Evolutionary conservation across 2,797 vertebrate species (phyloP), one percentile per base, ranked within the genome.

Genomic region (Hippoglossus hippoglossus): DNA sequence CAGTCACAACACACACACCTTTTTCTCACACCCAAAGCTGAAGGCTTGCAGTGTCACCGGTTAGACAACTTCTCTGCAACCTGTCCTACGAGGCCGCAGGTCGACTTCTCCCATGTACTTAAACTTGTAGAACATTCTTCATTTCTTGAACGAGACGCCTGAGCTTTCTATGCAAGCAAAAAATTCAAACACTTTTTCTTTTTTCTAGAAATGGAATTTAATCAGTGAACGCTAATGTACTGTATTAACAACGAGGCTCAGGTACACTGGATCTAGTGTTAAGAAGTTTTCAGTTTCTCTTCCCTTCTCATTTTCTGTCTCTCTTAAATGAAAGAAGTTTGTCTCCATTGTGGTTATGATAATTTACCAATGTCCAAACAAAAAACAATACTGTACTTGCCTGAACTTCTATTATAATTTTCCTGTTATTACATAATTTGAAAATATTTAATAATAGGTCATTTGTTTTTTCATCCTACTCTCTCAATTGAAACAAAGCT

Each of bases 11-110:
- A 71, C 73, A 46, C 44, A 84, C 72, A 79, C 65, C 72, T 84
- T 69, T 41, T 82, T 89, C 83, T 88, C 92, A 91, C 91, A 92
- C 92, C 83, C 79, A 82, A 46, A 69, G 63, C 73, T 75, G 55
- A 55, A 82, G 89, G 83, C 82, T 92, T 92, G 93, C 81, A 75
- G 94, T 91, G 80, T 59, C 90, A 94, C 95, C 90, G 93, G 95
- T 95, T 94, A 63, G 84, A 92, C 93, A 8, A 82, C 95, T 92
- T 91, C 49, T 71, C 65, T 84, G 73, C 85, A 88, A 92, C 86
- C 80, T 80, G 75, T 77, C 71, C 81, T 84, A 73, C 41, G 63
- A 80, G 77, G 64, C 79, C 71, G 63, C 52, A 28, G 21, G 67
- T 69, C 63, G 1, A 82, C 79, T 83, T 89, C 76, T 87, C 88